These are phyloP conservation scores for Bombus soroeensis DNA, from an alignment of 1,140 invertebrate genomes.

Conservation along the genomic window DNA sequence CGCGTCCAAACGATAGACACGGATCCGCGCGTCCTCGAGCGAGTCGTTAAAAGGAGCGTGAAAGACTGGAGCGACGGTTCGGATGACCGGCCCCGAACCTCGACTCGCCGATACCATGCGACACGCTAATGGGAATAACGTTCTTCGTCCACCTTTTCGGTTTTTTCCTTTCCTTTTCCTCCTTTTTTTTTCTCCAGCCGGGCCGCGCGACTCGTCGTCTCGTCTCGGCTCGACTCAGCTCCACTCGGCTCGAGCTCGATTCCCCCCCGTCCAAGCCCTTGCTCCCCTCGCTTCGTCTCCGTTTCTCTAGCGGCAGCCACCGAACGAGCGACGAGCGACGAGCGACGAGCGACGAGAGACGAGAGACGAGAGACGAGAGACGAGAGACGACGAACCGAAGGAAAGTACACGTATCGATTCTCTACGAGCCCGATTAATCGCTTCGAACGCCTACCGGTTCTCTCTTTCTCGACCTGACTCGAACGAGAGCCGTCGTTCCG, in stretches of 20 bases:
- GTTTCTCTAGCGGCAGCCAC: background rate
- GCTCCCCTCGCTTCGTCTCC: conserved; percentile 1
- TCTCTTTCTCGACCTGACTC: background rate
- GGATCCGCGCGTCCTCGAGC: conserved; percentile 11
- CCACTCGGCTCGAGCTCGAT: conserved; percentile 55
- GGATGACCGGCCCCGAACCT: background rate
- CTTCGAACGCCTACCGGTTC: conserved; percentile 17
- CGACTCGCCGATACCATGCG: conserved; percentile 21
- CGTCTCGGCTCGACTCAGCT: conserved; percentile 44
- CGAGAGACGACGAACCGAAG: background rate
- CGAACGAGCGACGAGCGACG: conserved; percentile 34
- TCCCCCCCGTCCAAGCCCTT: background rate
- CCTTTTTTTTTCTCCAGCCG: background rate
- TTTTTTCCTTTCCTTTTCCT: conserved; percentile 23
- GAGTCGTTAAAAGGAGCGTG: conserved; percentile 6
- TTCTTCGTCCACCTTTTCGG: background rate
- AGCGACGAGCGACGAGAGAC: conserved; percentile 33
- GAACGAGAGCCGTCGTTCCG: background rate
- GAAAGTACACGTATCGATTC: conserved; percentile 28
- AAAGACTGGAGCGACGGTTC: background rate
- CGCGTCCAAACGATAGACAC: background rate
- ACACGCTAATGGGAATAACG: conserved; percentile 73
- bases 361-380: conserved; percentile 41
- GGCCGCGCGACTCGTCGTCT: background rate
- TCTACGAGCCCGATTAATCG: conserved; percentile 38